These are phyloP conservation scores for Rousettus leschenaultii DNA, from an alignment of 2,113 vertebrate species.

Conservation along the genomic window DNA sequence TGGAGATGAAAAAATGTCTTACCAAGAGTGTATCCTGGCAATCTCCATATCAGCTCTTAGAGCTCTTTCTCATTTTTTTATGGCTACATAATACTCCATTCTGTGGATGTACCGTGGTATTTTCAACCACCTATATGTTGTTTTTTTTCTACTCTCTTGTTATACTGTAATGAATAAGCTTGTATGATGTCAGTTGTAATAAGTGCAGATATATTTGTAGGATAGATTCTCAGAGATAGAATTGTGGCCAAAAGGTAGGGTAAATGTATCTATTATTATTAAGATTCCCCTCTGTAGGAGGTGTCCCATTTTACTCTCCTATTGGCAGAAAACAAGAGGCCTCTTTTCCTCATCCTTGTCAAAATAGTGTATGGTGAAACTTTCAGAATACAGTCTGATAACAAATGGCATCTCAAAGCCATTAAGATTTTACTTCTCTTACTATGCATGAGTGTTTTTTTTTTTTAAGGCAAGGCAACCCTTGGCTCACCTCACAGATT, in stretches of 20 bases:
- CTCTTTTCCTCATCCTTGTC: neutral
- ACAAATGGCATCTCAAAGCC: neutral
- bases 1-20: neutral
- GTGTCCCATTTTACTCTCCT: neutral
- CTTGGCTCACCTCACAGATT: too few species aligned
- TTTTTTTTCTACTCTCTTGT: neutral
- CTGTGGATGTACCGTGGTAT: neutral
- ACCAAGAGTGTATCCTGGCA: neutral
- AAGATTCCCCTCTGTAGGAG: neutral
- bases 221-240: slow-evolving; percentile 21
- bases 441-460: neutral
- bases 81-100: neutral
- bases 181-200: neutral
- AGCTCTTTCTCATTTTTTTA: neutral
- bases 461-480: too few species aligned
- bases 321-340: neutral
- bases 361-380: neutral
- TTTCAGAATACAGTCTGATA: neutral
- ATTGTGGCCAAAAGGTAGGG: neutral
- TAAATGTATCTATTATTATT: neutral
- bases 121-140: neutral
- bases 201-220: neutral
- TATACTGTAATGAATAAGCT: neutral
- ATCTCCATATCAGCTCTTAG: neutral
- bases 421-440: neutral